A percentile compares a stretch with the other conserved stretches of the same genome.
Conservation (phyloP, 2,888 invertebrate genomes). For the Dasysyrphus albostriatus region DNA sequence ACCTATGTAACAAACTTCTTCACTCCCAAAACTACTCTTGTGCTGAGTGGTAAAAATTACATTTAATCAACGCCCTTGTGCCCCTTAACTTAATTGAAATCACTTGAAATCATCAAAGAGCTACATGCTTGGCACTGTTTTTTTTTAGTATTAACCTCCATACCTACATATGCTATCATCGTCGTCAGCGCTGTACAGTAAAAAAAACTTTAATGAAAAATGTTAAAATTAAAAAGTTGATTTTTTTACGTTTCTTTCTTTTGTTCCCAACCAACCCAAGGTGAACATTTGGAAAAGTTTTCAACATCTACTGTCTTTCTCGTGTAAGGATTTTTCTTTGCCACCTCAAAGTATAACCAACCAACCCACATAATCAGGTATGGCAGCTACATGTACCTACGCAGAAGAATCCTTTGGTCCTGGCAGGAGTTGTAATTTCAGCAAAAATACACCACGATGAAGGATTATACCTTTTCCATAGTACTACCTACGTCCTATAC, state of each 20-base stretch:
- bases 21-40: neutral
- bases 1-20: neutral
- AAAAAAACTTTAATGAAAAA: conserved; percentile 65
- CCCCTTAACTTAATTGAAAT: conserved; percentile 60
- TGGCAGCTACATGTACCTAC: neutral
- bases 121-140: conserved; percentile 44
- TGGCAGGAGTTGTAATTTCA: conserved; percentile 52
- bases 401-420: conserved; percentile 12
- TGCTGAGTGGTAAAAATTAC: conserved; percentile 44
- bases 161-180: neutral
- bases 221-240: conserved; percentile 64
- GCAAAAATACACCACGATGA: conserved; percentile 36
- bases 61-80: conserved; percentile 55
- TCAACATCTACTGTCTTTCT: neutral
- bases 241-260: conserved; percentile 9
- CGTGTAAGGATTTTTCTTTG: conserved; percentile 7
- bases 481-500: neutral
- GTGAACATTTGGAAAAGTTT: conserved; percentile 36
- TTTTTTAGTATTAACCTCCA: neutral
- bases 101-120: conserved; percentile 66
- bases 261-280: neutral
- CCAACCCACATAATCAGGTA: conserved; percentile 40
- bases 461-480: conserved; percentile 15
- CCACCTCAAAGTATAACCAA: neutral
- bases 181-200: neutral